Conservation (phyloP, 2,888 invertebrate genomes). For the Acleris cristana region DNA sequence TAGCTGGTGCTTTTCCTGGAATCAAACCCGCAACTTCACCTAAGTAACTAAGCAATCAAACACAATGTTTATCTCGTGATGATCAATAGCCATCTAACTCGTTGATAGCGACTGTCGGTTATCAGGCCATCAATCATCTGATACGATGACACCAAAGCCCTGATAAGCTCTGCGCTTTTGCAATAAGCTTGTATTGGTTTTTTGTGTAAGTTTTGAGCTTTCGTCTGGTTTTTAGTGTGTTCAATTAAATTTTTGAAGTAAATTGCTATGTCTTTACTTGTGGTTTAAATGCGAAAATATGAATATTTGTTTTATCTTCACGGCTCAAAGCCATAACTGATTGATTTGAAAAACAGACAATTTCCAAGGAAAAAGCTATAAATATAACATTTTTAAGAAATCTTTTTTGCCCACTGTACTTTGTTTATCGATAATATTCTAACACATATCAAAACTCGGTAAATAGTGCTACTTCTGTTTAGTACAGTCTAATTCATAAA, state of each 20-base stretch:
- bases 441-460: too few relatives aligned
- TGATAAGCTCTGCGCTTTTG: conserved; percentile 3
- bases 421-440: too few relatives aligned
- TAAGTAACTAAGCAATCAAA: neutral
- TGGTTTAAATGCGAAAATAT: too few relatives aligned
- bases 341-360: too few relatives aligned
- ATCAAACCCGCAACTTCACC: neutral
- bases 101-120: conserved; percentile 5
- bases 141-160: neutral
- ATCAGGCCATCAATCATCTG: conserved; percentile 8
- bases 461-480: too few relatives aligned
- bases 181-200: conserved; percentile 4
- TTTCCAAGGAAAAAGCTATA: too few relatives aligned
- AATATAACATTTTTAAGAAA: too few relatives aligned
- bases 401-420: too few relatives aligned
- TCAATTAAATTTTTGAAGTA: neutral
- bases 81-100: conserved; percentile 2
- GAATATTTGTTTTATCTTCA: too few relatives aligned
- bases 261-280: too few relatives aligned
- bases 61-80: neutral
- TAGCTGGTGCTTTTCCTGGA: neutral
- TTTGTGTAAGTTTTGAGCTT: neutral
- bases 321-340: too few relatives aligned
- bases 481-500: too few relatives aligned
- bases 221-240: neutral